phyloP scores from a whole-genome alignment of 2,113 vertebrate species.

The Brevimyrus niger region DNA sequence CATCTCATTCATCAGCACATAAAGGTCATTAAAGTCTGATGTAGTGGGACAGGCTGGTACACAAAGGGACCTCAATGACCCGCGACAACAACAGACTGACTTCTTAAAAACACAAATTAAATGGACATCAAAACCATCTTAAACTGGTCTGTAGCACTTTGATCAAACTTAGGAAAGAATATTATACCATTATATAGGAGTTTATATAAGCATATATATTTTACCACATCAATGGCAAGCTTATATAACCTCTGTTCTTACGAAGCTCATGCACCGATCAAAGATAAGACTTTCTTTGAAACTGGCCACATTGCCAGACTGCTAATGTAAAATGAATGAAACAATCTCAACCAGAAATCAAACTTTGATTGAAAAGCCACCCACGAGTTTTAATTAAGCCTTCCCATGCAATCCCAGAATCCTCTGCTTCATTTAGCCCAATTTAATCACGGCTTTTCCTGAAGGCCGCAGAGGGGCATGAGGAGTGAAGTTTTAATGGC shows the following conservation, averaged over 20 bases:
- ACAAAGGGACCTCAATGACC: not conserved
- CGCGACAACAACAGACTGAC: not conserved
- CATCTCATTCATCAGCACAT: not conserved
- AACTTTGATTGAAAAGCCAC: conserved; percentile 16
- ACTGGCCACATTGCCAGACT: not conserved
- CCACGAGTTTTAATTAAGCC: not conserved
- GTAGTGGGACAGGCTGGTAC: not conserved
- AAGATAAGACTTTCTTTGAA: conserved; percentile 15
- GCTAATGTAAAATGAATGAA: conserved; percentile 11
- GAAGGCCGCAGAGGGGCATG: not conserved
- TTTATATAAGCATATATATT: not conserved
- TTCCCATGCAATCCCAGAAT: not conserved
- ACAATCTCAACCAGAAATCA: not conserved
- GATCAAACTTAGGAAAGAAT: not conserved
- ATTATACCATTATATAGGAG: not conserved
- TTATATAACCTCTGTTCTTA: not conserved
- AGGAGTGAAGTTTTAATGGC: not conserved
- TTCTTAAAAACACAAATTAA: not conserved
- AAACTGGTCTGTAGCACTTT: not conserved
- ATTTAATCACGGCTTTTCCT: not conserved
- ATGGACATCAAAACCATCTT: not conserved
- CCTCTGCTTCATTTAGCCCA: not conserved
- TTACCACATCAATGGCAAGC: not conserved
- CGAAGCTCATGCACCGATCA: conserved; percentile 9
- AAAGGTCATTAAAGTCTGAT: not conserved